Evolutionary conservation across 1,140 invertebrate species (phyloP).

Genomic region (Lepeophtheirus salmonis): DNA sequence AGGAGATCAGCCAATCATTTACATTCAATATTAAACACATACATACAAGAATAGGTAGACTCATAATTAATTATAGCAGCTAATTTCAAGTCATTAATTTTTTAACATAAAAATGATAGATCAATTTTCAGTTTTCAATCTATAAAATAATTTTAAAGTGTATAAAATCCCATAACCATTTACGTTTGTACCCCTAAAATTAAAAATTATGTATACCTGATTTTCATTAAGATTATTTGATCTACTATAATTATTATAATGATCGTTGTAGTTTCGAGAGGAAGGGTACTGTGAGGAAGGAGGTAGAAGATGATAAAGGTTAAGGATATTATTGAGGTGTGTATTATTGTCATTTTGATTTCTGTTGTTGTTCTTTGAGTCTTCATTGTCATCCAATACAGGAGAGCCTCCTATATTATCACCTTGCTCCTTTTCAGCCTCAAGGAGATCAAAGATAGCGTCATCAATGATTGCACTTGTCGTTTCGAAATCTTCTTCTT

Average conservation of each 20-base stretch:
- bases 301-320: neutral
- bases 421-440: neutral
- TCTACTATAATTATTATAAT: too few relatives aligned
- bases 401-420: neutral
- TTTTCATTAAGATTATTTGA: neutral
- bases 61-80: too few relatives aligned
- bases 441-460: neutral
- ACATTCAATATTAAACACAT: too few relatives aligned
- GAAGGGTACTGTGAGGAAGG: too few relatives aligned
- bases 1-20: too few relatives aligned
- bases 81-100: too few relatives aligned
- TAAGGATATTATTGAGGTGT: neutral
- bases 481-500: neutral
- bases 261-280: neutral
- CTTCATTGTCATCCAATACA: neutral
- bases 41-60: neutral
- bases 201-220: neutral
- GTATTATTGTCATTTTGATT: neutral
- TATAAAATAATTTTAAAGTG: neutral
- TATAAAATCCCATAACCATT: neutral
- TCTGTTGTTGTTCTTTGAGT: neutral
- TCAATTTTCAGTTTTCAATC: too few relatives aligned
- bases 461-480: neutral
- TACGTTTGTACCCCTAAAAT: neutral
- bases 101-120: too few relatives aligned